Evolutionary conservation across 2,888 invertebrate genomes (phyloP).

Genomic region (Calliopum simillimum): DNA sequence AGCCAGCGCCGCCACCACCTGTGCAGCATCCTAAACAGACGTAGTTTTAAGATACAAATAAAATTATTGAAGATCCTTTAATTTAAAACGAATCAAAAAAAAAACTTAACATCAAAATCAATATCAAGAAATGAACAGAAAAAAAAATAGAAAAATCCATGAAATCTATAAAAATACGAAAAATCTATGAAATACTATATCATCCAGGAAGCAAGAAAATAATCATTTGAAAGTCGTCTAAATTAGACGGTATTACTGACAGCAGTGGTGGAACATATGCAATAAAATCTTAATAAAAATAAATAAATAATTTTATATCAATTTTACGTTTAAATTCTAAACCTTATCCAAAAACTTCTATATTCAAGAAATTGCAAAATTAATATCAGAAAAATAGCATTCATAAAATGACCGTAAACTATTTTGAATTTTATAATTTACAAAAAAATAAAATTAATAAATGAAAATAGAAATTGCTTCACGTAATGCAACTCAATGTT

Average conservation of each 20-base stretch:
- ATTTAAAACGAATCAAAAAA: background rate
- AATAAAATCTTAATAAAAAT: background rate
- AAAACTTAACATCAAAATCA: background rate
- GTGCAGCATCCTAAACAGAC: slow-evolving; percentile 67
- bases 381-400: too few species aligned
- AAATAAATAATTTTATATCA: background rate
- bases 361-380: too few species aligned
- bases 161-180: background rate
- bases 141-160: background rate
- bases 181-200: background rate
- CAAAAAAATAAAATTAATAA: too few species aligned
- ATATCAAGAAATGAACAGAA: background rate
- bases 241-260: slow-evolving; percentile 13
- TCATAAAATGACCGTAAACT: too few species aligned
- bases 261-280: background rate
- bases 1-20: slow-evolving; percentile 75
- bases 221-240: slow-evolving; percentile 18
- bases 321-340: too few species aligned
- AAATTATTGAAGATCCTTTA: background rate
- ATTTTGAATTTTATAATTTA: too few species aligned
- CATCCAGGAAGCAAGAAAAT: slow-evolving; percentile 10
- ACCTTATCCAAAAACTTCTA: too few species aligned
- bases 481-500: too few species aligned
- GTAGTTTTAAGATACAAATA: slow-evolving; percentile 46
- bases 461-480: too few species aligned